Evolutionary conservation across 2,888 invertebrate genomes (phyloP).

Genomic region (Dinocampus coccinellae): DNA sequence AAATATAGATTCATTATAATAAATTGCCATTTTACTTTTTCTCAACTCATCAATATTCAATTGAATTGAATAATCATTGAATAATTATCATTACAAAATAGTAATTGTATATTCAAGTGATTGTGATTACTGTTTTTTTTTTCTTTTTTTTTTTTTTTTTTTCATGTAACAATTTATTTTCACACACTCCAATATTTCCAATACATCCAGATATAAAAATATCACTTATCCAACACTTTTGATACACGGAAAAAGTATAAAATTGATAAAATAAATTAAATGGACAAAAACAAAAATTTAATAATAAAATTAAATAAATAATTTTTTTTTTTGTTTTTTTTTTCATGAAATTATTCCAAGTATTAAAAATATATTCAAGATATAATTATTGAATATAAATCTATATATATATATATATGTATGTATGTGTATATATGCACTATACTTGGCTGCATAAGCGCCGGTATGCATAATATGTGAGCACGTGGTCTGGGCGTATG

Average conservation of each 20-base stretch:
- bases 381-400: too few species aligned
- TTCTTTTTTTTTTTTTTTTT: too few species aligned
- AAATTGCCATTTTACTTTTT: not conserved
- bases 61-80: not conserved
- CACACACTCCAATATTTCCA: too few species aligned
- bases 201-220: too few species aligned
- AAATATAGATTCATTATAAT: not conserved
- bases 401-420: not conserved
- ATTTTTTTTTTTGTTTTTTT: too few species aligned
- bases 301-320: not conserved
- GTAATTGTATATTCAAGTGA: conserved; percentile 15
- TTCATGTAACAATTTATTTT: conserved; percentile 30
- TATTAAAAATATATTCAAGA: too few species aligned
- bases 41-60: not conserved
- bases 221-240: too few species aligned
- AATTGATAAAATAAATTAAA: too few species aligned
- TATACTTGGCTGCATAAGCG: not conserved
- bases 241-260: too few species aligned
- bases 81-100: conserved; percentile 10
- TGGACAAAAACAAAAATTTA: not conserved
- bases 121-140: conserved; percentile 23
- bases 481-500: not conserved
- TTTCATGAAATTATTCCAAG: too few species aligned
- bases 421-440: not conserved
- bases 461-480: conserved; percentile 1